Base-by-base conservation (phyloP, 2,888 invertebrate species). In the Byasa hedistus region DNA sequence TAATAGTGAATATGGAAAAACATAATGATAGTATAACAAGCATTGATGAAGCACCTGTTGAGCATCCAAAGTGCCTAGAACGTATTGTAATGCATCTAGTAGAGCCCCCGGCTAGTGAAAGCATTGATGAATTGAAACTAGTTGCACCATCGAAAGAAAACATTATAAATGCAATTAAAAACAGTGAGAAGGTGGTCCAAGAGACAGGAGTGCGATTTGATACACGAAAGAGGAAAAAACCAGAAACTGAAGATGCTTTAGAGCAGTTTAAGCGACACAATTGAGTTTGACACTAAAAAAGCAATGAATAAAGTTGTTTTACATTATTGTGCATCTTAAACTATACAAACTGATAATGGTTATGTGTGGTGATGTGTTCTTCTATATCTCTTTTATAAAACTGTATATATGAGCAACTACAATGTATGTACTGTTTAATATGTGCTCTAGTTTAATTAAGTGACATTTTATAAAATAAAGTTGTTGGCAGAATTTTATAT, bases 31-130 rank as follows among this genome's bases (percentile, higher is more conserved):
- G 72, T 57, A 67, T 73, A 21, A 58, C 75, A 21, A 68, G 78
- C 19, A 62, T 79, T 61, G 88, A 90, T 75, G 89, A 90, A 54
- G 80, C 81, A 12, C 93, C 93, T 1, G 94, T 95, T 0, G 96
- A 96, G 78, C 95, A 96, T 86, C 95, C 96, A 0, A 91, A 92
- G 68, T 92, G 94, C 66, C 79, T 96, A 62, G 95, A 96, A 77
- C 93, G 93, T 63, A 96, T 95, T 62, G 94, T 97, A 48, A 93
- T 94, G 77, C 94, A 95, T 76, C 86, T 97, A 22, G 85, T 91
- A 19, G 87, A 89, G 71, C 89, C 90, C 5, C 81, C 88, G 3
- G 76, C 75, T 2, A 80, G 74, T 72, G 86, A 88, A 65, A 85
- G 74, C 70, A 73, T 81, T 65, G 88, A 89, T 66, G 90, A 89